These are phyloP conservation scores for Hirtodrosophila confusa DNA, from an alignment of 2,888 invertebrate genomes.

Conservation along the genomic window DNA sequence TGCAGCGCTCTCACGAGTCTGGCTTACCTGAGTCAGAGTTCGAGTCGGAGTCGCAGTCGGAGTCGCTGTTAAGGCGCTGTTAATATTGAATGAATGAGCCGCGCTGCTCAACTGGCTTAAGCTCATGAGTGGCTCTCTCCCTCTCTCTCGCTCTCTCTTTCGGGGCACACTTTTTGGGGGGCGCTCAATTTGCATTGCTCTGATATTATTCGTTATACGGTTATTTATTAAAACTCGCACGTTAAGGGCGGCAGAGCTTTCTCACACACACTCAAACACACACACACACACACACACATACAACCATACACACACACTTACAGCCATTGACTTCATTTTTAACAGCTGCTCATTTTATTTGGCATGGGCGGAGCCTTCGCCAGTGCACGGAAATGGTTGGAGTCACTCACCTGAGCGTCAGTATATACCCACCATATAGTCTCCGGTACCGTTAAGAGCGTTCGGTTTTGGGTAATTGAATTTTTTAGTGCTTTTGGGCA, in stretches of 20 bases:
- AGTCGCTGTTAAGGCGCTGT: constrained; percentile 61
- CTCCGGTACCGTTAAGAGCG: constrained; percentile 20
- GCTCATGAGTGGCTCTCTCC: not conserved
- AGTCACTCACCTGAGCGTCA: constrained; percentile 16
- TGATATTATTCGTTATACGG: constrained; percentile 78
- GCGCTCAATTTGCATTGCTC: constrained; percentile 71
- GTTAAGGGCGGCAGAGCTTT: constrained; percentile 63
- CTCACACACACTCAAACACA: constrained; percentile 27
- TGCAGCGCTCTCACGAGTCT: constrained; percentile 29
- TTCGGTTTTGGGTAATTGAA: constrained; percentile 27
- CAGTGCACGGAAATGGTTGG: constrained; percentile 47
- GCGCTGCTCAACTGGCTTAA: constrained; percentile 15
- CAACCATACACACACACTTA: constrained; percentile 12
- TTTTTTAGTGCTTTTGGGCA: not conserved
- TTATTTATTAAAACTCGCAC: constrained; percentile 66
- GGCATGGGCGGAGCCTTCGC: constrained; percentile 66
- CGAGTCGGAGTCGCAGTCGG: constrained; percentile 7
- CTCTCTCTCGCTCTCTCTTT: constrained; percentile 7
- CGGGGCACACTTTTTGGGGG: constrained; percentile 19
- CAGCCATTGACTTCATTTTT: constrained; percentile 72
- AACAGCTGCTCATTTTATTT: constrained; percentile 72
- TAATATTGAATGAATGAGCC: constrained; percentile 31
- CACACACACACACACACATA: constrained; percentile 10
- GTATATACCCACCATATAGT: not conserved
- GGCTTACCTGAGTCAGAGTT: constrained; percentile 33